These are phyloP conservation scores for Sialis fuliginosa DNA, from an alignment of 2,888 invertebrate genomes.

Conservation along the genomic window DNA sequence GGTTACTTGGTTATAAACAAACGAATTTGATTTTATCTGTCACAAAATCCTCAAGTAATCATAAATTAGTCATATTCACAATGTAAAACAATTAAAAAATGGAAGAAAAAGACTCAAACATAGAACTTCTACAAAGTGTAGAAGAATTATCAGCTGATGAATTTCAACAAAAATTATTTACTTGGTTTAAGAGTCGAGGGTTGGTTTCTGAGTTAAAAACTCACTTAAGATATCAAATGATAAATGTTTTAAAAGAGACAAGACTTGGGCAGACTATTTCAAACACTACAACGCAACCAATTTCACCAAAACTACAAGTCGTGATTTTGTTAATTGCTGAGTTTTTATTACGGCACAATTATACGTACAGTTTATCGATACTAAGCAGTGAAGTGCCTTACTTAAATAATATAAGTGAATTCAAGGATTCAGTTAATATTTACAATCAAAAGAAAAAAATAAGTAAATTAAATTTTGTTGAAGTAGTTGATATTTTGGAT, in stretches of 20 bases:
- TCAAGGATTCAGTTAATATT: too few relatives aligned
- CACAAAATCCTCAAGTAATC: neutral
- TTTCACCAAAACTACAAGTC: slow-evolving; percentile 36
- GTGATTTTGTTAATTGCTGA: slow-evolving; percentile 40
- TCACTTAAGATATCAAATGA: slow-evolving; percentile 39
- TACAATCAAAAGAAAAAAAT: neutral
- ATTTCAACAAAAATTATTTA: slow-evolving; percentile 36
- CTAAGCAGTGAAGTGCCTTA: slow-evolving; percentile 41
- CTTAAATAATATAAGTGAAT: slow-evolving; percentile 21
- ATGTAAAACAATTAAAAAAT: neutral
- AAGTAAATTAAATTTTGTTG: slow-evolving; percentile 12
- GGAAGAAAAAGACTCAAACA: slow-evolving; percentile 12
- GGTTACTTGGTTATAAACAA: too few relatives aligned
- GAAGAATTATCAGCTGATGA: slow-evolving; percentile 24
- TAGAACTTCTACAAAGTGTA: slow-evolving; percentile 11
- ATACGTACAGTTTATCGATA: slow-evolving; percentile 37
- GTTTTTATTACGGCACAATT: slow-evolving; percentile 36
- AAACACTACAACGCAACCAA: slow-evolving; percentile 17
- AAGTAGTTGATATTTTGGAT: slow-evolving; percentile 31
- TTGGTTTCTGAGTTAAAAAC: slow-evolving; percentile 36
- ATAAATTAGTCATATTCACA: neutral
- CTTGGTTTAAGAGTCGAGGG: slow-evolving; percentile 41
- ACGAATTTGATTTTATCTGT: too few relatives aligned
- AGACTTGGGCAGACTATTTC: slow-evolving; percentile 22
- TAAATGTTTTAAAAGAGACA: slow-evolving; percentile 33